A percentile compares a stretch with the other conserved stretches of the same genome.
phyloP scores from a whole-genome alignment of 2,113 vertebrate species.

The Chionis minor region DNA sequence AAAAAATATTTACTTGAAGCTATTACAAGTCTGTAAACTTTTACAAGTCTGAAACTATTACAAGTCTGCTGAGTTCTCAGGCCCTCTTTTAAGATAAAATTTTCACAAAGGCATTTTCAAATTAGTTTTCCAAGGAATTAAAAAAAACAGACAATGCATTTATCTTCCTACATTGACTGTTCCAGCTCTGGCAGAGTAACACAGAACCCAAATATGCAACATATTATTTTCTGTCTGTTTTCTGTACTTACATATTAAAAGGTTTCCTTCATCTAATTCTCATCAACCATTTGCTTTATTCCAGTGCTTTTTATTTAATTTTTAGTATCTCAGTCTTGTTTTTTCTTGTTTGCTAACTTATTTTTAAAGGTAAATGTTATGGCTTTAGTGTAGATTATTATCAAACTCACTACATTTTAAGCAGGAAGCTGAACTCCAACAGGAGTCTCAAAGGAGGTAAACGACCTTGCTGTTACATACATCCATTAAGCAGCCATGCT shows the following conservation, averaged over 20 bases:
- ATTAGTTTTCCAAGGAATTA: background rate
- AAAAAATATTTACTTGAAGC: background rate
- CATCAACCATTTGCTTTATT: background rate
- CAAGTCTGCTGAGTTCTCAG: background rate
- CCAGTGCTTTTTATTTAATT: background rate
- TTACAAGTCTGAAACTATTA: no score
- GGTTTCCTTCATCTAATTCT: background rate
- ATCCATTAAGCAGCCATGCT: conserved; percentile 41
- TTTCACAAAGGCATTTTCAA: background rate
- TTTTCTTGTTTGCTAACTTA: background rate
- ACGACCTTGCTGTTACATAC: background rate
- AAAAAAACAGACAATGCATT: background rate
- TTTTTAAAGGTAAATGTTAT: background rate
- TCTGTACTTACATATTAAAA: background rate
- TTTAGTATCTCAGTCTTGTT: background rate
- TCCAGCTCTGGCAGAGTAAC: background rate
- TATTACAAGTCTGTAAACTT: no score
- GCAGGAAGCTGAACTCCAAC: background rate
- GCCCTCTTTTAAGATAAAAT: background rate
- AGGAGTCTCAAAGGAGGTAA: background rate
- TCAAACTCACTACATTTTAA: background rate
- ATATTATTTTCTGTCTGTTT: background rate
- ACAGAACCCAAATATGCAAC: background rate
- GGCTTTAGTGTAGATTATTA: background rate
- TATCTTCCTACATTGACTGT: background rate